Conservation (phyloP, 2,888 invertebrate species). For the Stegana nigrithorax region DNA sequence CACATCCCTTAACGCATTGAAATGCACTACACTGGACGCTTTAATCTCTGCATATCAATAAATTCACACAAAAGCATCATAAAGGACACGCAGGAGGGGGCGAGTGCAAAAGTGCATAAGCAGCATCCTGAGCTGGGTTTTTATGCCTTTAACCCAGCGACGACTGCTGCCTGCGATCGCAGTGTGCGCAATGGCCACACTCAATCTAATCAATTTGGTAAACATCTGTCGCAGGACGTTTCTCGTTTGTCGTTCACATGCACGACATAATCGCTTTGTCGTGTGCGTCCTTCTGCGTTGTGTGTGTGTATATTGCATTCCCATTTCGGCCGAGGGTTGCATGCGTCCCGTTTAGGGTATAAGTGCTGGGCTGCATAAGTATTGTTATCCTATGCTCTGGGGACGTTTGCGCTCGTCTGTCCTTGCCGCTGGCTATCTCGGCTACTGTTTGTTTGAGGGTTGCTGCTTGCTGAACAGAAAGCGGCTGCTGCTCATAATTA, state of each 20-base stretch:
- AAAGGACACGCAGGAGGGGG: slow-evolving; percentile 6
- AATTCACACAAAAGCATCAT: slow-evolving; percentile 25
- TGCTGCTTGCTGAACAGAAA: neutral
- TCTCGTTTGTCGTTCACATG: slow-evolving; percentile 28
- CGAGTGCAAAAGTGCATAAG: too few species aligned
- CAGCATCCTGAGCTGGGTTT: too few species aligned
- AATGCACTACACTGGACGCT: slow-evolving; percentile 25
- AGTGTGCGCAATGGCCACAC: slow-evolving; percentile 24
- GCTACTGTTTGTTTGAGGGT: slow-evolving; percentile 20
- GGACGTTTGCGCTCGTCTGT: neutral
- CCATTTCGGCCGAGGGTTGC: slow-evolving; percentile 28
- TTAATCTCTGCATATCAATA: slow-evolving; percentile 49
- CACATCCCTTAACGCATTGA: slow-evolving; percentile 23
- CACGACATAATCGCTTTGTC: slow-evolving; percentile 40
- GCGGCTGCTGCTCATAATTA: slow-evolving; percentile 40
- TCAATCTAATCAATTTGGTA: slow-evolving; percentile 55
- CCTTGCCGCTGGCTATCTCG: neutral
- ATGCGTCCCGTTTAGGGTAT: slow-evolving; percentile 24
- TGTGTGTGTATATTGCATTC: neutral
- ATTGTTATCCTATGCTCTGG: neutral
- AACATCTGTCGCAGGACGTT: slow-evolving; percentile 51
- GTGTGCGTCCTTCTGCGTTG: slow-evolving; percentile 25
- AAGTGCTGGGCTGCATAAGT: too few species aligned
- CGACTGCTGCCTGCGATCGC: too few species aligned
- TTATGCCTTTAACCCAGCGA: too few species aligned